These are phyloP conservation scores for Trichogramma pretiosum DNA, from an alignment of 1,140 invertebrate genomes.

Conservation along the genomic window DNA sequence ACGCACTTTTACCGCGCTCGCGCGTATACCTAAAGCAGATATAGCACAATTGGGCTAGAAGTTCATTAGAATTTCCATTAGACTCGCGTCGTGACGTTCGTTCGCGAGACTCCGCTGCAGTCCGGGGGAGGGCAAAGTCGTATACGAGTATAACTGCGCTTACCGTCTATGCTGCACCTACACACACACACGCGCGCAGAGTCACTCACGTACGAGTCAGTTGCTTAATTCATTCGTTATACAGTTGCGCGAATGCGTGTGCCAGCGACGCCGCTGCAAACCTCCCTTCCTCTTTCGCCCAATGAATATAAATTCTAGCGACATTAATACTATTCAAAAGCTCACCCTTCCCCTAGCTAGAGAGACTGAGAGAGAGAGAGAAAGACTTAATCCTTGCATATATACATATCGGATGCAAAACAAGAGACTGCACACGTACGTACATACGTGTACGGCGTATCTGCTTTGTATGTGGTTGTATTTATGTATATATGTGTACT, in stretches of 20 bases:
- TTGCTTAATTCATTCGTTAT: slow-evolving; percentile 16
- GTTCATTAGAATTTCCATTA: slow-evolving; percentile 16
- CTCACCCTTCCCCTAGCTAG: too few species aligned
- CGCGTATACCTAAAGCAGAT: slow-evolving; percentile 1
- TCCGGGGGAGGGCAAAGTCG: too few species aligned
- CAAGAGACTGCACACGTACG: not conserved
- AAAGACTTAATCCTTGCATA: slow-evolving; percentile 12
- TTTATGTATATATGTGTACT: too few species aligned
- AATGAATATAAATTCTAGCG: slow-evolving; percentile 16
- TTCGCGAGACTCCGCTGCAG: too few species aligned
- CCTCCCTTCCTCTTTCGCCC: too few species aligned
- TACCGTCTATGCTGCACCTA: not conserved
- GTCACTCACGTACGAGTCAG: too few species aligned
- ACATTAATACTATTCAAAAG: slow-evolving; percentile 14
- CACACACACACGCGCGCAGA: slow-evolving; percentile 3
- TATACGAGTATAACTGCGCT: not conserved
- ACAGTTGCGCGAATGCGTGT: too few species aligned
- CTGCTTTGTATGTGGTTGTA: slow-evolving; percentile 4
- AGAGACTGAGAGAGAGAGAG: too few species aligned
- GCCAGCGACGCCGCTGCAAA: not conserved
- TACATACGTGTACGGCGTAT: not conserved
- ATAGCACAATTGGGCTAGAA: not conserved
- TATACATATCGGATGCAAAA: not conserved
- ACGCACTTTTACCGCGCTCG: too few species aligned
- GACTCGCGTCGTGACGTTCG: too few species aligned